Evolutionary conservation across 2,113 vertebrate genomes (phyloP).

Genomic region (Struthidea cinerea): DNA sequence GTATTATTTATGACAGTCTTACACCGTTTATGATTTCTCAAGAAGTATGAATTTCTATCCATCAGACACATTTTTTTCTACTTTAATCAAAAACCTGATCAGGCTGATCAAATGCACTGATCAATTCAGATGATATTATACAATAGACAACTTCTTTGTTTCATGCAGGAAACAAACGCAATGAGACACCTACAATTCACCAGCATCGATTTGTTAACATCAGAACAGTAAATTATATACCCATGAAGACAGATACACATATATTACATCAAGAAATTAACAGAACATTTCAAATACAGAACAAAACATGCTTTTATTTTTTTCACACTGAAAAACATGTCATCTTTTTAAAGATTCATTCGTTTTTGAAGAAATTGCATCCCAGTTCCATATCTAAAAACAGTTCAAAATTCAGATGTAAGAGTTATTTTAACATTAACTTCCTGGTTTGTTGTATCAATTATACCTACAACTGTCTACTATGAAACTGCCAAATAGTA

Average conservation of each 20-base stretch:
- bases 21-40: neutral
- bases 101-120: neutral
- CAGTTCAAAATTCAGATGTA: neutral
- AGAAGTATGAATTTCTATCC: neutral
- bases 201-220: neutral
- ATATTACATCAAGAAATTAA: neutral
- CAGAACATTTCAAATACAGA: neutral
- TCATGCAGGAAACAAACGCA: neutral
- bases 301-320: neutral
- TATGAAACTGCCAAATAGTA: neutral
- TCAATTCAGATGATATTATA: neutral
- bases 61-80: neutral
- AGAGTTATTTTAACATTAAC: neutral
- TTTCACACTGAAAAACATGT: neutral
- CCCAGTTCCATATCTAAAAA: neutral
- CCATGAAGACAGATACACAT: neutral
- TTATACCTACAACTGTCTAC: neutral
- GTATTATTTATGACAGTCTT: neutral
- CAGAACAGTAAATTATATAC: neutral
- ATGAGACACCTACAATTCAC: neutral
- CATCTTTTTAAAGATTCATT: neutral
- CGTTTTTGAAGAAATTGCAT: neutral
- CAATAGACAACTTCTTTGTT: neutral
- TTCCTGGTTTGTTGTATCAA: neutral
- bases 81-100: neutral